Evolutionary conservation across 2,888 invertebrate species (phyloP).

Genomic region (Oscheius onirici): DNA sequence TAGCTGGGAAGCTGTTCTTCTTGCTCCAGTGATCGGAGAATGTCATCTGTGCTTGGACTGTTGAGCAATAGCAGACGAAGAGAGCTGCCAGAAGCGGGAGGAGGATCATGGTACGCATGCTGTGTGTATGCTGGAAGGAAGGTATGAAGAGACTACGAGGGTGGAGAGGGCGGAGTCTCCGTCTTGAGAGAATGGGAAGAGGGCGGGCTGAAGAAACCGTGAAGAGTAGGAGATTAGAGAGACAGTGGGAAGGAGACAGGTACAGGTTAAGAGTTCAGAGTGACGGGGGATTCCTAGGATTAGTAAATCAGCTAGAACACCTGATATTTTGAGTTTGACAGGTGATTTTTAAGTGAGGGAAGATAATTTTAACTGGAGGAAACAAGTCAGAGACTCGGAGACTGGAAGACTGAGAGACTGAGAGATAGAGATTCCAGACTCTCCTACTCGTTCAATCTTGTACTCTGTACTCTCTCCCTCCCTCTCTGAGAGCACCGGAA

Average conservation of each 20-base stretch:
- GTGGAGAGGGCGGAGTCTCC: neutral
- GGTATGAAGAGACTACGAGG: neutral
- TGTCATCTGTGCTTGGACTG: conserved; percentile 43
- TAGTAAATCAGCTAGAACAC: too few species aligned
- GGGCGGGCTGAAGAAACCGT: conserved; percentile 18
- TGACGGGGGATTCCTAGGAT: neutral
- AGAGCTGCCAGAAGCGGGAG: conserved; percentile 34
- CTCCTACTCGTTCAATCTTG: neutral
- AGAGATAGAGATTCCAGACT: conserved; percentile 9
- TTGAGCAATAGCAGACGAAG: conserved; percentile 33
- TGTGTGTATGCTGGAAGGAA: neutral
- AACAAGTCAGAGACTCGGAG: neutral
- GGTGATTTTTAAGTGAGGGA: too few species aligned
- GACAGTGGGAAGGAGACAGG: neutral
- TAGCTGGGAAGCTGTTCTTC: conserved; percentile 32
- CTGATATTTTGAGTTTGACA: too few species aligned
- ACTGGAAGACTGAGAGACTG: neutral
- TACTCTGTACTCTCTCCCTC: too few species aligned
- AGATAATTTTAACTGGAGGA: neutral
- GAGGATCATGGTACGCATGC: conserved; percentile 23
- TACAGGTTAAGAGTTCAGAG: conserved; percentile 6
- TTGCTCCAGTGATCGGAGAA: conserved; percentile 57
- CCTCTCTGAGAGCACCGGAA: too few species aligned
- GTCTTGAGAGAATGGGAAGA: neutral
- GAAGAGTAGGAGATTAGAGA: neutral